Evolutionary conservation across 2,888 invertebrate genomes (phyloP).

Genomic region (Scaptomyza flava): DNA sequence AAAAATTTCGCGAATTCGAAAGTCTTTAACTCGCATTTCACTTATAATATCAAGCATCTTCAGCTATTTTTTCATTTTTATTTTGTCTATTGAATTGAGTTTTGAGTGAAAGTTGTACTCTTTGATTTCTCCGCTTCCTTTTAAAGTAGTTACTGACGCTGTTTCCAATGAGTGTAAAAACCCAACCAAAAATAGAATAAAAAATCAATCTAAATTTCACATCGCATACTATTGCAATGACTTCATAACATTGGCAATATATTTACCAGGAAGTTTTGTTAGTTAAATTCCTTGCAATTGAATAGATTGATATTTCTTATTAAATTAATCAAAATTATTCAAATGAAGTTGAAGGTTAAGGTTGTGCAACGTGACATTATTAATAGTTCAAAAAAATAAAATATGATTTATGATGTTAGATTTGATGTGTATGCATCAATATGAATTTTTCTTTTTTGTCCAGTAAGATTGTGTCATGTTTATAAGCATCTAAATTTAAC

Average conservation of each 20-base stretch:
- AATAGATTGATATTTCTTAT: background rate
- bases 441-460: background rate
- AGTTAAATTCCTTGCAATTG: no score
- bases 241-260: no score
- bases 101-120: slow-evolving; percentile 41
- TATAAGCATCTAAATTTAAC: slow-evolving; percentile 61
- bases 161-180: background rate
- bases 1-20: no score
- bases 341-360: no score
- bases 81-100: slow-evolving; percentile 7
- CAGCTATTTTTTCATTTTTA: background rate
- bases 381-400: background rate
- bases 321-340: no score
- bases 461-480: slow-evolving; percentile 16
- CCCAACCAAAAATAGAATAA: slow-evolving; percentile 1
- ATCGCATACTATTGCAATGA: no score
- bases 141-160: no score
- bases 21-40: background rate
- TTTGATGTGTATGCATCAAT: slow-evolving; percentile 1
- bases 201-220: background rate
- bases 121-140: slow-evolving; percentile 34
- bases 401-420: slow-evolving; percentile 42
- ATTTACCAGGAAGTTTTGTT: no score
- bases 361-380: background rate
- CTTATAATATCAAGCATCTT: background rate